phyloP scores from a whole-genome alignment of 2,888 invertebrate species.

The Caprella mutica region DNA sequence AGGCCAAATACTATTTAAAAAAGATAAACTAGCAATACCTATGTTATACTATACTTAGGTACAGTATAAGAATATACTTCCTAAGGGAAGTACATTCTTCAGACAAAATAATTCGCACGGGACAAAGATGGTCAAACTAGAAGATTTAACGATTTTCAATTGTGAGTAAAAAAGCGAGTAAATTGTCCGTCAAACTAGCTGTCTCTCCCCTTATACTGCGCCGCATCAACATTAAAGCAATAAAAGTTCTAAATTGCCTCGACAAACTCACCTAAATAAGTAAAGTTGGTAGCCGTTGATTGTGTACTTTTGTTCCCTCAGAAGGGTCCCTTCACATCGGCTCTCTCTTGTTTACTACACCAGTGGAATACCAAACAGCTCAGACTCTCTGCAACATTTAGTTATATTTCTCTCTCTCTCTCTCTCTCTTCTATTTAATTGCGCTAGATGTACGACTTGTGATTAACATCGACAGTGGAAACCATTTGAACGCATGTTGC shows the following conservation, averaged over 20 bases:
- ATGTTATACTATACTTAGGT: no score
- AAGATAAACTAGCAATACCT: no score
- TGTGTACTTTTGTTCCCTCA: conserved; percentile 11
- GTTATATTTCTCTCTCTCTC: conserved; percentile 9
- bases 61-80: no score
- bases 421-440: conserved; percentile 8
- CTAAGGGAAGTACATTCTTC: no score
- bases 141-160: no score
- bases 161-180: no score
- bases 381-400: conserved; percentile 2
- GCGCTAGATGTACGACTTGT: conserved; percentile 9
- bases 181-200: conserved; percentile 6
- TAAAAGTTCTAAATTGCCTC: conserved; percentile 8
- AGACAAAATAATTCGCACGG: no score
- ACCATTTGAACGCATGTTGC: no score
- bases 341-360: no score
- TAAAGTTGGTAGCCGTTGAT: conserved; percentile 9
- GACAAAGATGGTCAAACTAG: no score
- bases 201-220: not conserved
- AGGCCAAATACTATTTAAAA: no score
- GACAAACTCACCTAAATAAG: conserved; percentile 12
- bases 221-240: conserved; percentile 8
- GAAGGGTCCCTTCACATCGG: conserved; percentile 4
- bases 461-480: no score
- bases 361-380: conserved; percentile 2